A percentile compares a stretch with the other conserved stretches of the same genome.
Evolutionary conservation across 2,888 invertebrate species (phyloP).

Genomic region (Horisme vitalbata): DNA sequence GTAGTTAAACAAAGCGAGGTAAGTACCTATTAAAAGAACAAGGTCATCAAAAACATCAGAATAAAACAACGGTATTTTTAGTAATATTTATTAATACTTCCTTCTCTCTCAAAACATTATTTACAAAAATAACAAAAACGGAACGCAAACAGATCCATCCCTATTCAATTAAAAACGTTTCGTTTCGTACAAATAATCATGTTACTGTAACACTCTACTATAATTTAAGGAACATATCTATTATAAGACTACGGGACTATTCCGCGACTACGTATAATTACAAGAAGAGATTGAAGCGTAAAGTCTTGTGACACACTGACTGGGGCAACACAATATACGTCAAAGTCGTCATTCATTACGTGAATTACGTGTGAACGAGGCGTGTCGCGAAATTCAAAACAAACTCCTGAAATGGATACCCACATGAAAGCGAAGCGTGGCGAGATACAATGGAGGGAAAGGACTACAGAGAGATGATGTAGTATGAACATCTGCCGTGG

Average conservation of each 20-base stretch:
- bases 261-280: conserved; percentile 69
- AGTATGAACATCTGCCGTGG: too few species aligned
- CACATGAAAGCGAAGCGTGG: background rate
- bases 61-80: conserved; percentile 39
- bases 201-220: conserved; percentile 29
- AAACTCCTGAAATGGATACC: too few species aligned
- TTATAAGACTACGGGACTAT: conserved; percentile 66
- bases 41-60: too few species aligned
- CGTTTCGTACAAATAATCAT: conserved; percentile 26
- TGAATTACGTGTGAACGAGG: conserved; percentile 1
- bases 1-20: too few species aligned
- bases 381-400: background rate
- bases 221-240: conserved; percentile 68
- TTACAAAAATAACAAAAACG: conserved; percentile 71
- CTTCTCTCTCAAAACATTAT: conserved; percentile 68
- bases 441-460: too few species aligned
- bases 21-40: too few species aligned
- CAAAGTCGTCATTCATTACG: background rate
- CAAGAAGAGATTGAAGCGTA: conserved; percentile 58
- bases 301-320: conserved; percentile 37
- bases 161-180: conserved; percentile 29
- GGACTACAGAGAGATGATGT: too few species aligned
- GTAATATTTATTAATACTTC: conserved; percentile 75
- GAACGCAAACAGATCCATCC: conserved; percentile 32
- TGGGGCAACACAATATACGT: conserved; percentile 17